Conservation (phyloP, 53 echinoderm and acorn worm genomes). For the Henricia sp. region DNA sequence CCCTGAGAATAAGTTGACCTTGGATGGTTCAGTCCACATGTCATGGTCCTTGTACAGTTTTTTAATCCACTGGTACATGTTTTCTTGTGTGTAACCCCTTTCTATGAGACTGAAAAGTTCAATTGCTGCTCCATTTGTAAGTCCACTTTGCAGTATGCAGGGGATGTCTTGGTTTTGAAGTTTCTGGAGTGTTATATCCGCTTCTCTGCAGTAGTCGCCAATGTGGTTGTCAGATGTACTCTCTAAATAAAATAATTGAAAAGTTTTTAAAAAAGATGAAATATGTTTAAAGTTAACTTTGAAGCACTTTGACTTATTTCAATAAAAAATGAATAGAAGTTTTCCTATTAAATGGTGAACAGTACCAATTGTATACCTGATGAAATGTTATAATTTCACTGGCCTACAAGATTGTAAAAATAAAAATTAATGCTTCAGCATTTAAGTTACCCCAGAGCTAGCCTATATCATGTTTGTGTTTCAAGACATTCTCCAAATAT, state of each 20-base stretch:
- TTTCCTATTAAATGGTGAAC: not conserved
- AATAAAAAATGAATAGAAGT: not conserved
- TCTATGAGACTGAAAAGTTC: conserved; percentile 9
- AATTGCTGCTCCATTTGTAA: conserved; percentile 33
- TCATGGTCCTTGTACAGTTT: conserved; percentile 8
- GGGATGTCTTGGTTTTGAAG: conserved; percentile 5
- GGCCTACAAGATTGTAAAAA: no score
- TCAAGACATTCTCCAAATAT: no score
- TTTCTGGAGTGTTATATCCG: conserved; percentile 13
- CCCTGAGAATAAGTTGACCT: conserved; percentile 15
- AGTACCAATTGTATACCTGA: no score
- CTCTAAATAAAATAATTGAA: not conserved
- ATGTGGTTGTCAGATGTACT: conserved; percentile 1
- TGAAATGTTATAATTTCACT: no score
- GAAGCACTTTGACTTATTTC: no score
- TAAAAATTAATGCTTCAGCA: no score
- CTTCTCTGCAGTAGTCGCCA: conserved; percentile 8
- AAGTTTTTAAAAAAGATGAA: not conserved
- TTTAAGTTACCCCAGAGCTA: no score
- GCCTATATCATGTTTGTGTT: not conserved
- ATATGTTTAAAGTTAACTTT: no score
- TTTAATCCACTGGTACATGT: conserved; percentile 20
- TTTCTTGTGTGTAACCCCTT: not conserved
- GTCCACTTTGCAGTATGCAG: conserved; percentile 4
- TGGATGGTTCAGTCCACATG: conserved; percentile 10